Base-by-base conservation (phyloP, 2,888 invertebrate species). In the Sphinx pinastri region DNA sequence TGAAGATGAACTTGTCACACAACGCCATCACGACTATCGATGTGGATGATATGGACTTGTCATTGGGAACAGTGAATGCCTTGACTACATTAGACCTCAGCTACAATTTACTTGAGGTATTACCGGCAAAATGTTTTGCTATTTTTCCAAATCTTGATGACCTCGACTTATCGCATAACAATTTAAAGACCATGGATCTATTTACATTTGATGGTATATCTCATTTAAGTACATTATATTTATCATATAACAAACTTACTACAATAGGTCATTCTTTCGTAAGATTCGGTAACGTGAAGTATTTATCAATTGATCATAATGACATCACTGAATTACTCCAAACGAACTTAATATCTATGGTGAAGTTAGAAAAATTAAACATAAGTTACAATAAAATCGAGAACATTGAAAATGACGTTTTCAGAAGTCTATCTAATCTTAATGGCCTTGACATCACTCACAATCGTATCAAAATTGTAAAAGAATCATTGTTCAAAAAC, bases 151-250 rank as follows among this genome's bases (percentile, higher is more conserved):
- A 74, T 54, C 57, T 76, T 14, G 16, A 73, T 31, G 58, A 73
- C 63, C 72, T 76, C 45, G 70, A 76, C 69, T n/a, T 76, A 31
- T 76, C 76, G 0, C 38, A 76, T 54, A 76, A 76, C 66, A 58
- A 58, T 7, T 73, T 76, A n/a, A 68, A 63, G 11, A 68, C 52
- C 60, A 68, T 76, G 11, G 70, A 67, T 25, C 68, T 73, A 14
- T 59, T 71, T 10, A 74, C 73, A n/a, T 76, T 76, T 69, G 75
- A 75, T 69, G 75, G 76, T 11, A 47, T 75, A 13, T 31, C 72
- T 3, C 63, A 59, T 47, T 68, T 76, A 47, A 54, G 71, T 51
- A 71, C 73, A n/a, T 69, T 76, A 5, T 38, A 70, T 31, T 31
- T 75, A 47, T 72, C 75, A 6, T 45, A 73, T 51, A 76, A 76